A percentile compares a stretch with the other conserved stretches of the same genome.
Conservation (phyloP, 1,140 invertebrate genomes). For the Neuroterus valhalla region DNA sequence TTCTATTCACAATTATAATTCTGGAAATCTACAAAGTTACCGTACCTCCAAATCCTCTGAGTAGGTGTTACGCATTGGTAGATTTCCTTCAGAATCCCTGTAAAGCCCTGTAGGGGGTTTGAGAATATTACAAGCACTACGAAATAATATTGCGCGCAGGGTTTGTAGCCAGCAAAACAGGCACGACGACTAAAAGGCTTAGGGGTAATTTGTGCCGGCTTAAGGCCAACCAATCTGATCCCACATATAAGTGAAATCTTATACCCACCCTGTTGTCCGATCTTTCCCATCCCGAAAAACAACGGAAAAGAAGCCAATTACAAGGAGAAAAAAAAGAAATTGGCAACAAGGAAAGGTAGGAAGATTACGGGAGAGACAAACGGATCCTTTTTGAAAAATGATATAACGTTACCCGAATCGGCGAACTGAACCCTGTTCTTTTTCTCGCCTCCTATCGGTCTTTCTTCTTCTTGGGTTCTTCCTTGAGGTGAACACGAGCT, state of each 20-base stretch:
- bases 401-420: slow-evolving; percentile 56
- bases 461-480: slow-evolving; percentile 42
- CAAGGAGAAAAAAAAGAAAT: slow-evolving; percentile 37
- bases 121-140: slow-evolving; percentile 58
- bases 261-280: slow-evolving; percentile 55
- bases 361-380: slow-evolving; percentile 48
- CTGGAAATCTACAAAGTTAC: no score
- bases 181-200: slow-evolving; percentile 70
- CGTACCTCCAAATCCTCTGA: no score
- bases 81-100: slow-evolving; percentile 60
- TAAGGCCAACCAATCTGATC: slow-evolving; percentile 69
- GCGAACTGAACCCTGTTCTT: slow-evolving; percentile 44
- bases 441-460: slow-evolving; percentile 18
- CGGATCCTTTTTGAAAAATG: slow-evolving; percentile 67
- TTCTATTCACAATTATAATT: no score
- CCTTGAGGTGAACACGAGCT: slow-evolving; percentile 63
- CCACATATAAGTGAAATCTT: slow-evolving; percentile 67
- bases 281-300: slow-evolving; percentile 44
- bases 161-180: slow-evolving; percentile 62
- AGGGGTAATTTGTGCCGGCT: slow-evolving; percentile 70
- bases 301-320: slow-evolving; percentile 42
- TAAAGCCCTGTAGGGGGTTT: slow-evolving; percentile 59
- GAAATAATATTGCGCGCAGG: slow-evolving; percentile 64
- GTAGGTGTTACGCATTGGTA: slow-evolving; percentile 3
- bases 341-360: slow-evolving; percentile 41